These are phyloP conservation scores for Amazona guildingii DNA, from an alignment of 2,113 vertebrate genomes.

Conservation along the genomic window DNA sequence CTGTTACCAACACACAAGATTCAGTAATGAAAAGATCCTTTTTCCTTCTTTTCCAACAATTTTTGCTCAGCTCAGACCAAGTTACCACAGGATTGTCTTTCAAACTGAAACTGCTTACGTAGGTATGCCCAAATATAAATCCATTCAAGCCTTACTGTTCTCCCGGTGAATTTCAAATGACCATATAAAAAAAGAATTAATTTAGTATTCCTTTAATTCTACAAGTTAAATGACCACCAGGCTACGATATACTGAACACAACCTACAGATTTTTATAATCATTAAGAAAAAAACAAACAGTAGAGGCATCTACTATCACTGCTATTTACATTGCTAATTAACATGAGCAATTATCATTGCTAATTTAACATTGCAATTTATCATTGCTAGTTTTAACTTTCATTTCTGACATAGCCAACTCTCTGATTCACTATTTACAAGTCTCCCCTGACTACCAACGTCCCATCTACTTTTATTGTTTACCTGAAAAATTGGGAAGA, in stretches of 20 bases:
- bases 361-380: not conserved
- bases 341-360: not conserved
- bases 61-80: not conserved
- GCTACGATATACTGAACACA: not conserved
- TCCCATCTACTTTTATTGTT: not conserved
- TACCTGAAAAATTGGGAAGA: not conserved
- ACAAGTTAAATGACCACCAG: not conserved
- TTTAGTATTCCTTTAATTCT: not conserved
- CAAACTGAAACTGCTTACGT: not conserved
- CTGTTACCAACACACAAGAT: not conserved
- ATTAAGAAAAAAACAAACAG: not conserved
- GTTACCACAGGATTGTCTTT: not conserved
- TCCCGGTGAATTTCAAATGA: not conserved
- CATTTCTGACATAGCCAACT: not conserved
- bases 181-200: not conserved
- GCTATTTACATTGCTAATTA: not conserved
- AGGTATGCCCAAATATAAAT: not conserved
- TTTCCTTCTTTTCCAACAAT: not conserved
- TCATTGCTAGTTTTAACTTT: not conserved
- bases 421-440: not conserved
- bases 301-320: not conserved
- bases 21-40: not conserved
- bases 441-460: not conserved
- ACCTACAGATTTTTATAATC: not conserved
- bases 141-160: not conserved